Base-by-base conservation (phyloP, 2,888 invertebrate species). In the Cerastis leucographa region DNA sequence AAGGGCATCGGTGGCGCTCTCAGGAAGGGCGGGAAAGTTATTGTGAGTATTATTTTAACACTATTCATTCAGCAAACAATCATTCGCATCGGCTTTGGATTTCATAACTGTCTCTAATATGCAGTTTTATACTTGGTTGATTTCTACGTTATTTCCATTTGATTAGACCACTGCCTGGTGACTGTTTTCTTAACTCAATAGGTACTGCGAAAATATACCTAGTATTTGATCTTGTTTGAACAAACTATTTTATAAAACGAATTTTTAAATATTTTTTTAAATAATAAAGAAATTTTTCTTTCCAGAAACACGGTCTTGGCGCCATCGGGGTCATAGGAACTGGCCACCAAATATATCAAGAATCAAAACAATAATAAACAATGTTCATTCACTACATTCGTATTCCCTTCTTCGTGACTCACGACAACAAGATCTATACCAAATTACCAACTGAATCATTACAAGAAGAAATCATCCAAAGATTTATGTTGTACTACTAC, bases 341-440 rank as follows among this genome's bases (percentile, higher is more conserved):
- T 9, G 90, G 89, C 1, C 91, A 91, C 72, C 88, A 90, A 76
- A 85, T 89, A 62, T 91, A 91, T 78, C 87, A 89, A 78, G 83
- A 90, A 83, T 64, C 71, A 49, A 76, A 76, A 76, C 76, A 76
- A 35, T n/a, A 59, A 29, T 76, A 76, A n/a, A 42, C 11, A 35
- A 49, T 40, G 8, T 40, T 14, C 51, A 29, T 68, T 12, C 40
- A 14, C 12, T 19, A 8, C 19, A 42, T 42, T 25, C 12, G 22
- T 9, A 35, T 22, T 68, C 29, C 7, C 14, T 29, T 29, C 29
- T 0, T 62, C 4, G 44, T 70, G 29, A 61, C 29, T 11, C 22
- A 6, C 0, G 22, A 22, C 29, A 17, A 29, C 71, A 40, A 75
- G 19, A 65, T 81, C 49, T 80, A 35, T 35, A 35, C 35, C 35